Conservation (phyloP, 2,113 vertebrate genomes). For the Formicarius rufipectus region DNA sequence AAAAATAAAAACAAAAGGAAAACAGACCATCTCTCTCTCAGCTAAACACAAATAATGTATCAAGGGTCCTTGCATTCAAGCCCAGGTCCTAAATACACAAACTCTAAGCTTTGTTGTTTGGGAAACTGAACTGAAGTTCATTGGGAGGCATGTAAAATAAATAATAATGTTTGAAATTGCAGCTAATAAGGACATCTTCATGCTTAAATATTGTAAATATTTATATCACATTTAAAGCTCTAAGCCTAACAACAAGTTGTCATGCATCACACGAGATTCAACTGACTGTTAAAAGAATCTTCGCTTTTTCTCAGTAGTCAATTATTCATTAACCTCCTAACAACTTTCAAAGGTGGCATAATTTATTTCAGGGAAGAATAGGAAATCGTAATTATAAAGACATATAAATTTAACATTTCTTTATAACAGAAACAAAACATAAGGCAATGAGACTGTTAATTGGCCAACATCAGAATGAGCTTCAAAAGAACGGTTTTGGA, state of each 20-base stretch:
- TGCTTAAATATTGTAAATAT: background rate
- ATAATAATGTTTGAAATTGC: background rate
- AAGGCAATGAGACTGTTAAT: background rate
- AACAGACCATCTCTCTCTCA: background rate
- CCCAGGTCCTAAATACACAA: background rate
- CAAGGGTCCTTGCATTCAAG: background rate
- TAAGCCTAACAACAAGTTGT: background rate
- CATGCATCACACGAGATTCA: background rate
- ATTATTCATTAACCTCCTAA: conserved; percentile 8
- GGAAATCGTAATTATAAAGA: background rate
- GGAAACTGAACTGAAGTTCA: background rate
- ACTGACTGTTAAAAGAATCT: background rate
- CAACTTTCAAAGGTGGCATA: background rate
- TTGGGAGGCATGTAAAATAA: background rate
- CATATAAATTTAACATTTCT: background rate
- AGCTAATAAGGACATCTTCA: background rate
- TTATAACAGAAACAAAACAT: background rate
- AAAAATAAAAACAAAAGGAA: fast-evolving
- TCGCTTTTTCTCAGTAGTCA: background rate
- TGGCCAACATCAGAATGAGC: background rate
- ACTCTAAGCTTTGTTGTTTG: background rate
- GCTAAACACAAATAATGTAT: background rate
- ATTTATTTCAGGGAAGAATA: background rate
- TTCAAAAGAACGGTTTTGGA: background rate
- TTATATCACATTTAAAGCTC: background rate